phyloP scores from a whole-genome alignment of 2,888 invertebrate species.

The Dione juno region DNA sequence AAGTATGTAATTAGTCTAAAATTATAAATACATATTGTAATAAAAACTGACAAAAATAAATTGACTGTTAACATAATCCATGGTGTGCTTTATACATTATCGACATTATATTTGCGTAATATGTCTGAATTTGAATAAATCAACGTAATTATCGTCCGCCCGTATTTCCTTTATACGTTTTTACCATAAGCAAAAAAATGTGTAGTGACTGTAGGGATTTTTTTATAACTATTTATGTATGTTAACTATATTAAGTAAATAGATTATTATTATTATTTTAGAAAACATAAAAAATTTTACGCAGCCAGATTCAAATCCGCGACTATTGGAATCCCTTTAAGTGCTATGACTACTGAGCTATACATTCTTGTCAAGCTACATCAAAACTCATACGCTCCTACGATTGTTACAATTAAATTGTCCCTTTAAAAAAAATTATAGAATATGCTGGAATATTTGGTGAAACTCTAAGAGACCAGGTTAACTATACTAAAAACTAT shows the following conservation, averaged over 20 bases:
- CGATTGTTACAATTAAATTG: too few relatives aligned
- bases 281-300: too few relatives aligned
- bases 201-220: conserved; percentile 7
- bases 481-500: too few relatives aligned
- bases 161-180: conserved; percentile 33
- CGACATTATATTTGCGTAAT: conserved; percentile 9
- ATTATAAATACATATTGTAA: background rate
- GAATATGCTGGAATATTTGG: too few relatives aligned
- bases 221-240: background rate
- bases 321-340: too few relatives aligned
- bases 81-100: conserved; percentile 1
- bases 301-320: too few relatives aligned
- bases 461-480: too few relatives aligned
- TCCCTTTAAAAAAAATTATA: too few relatives aligned
- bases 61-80: background rate
- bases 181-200: background rate
- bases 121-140: conserved; percentile 33
- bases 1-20: too few relatives aligned
- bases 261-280: background rate
- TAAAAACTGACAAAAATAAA: background rate
- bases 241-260: background rate
- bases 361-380: too few relatives aligned
- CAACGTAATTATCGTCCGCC: conserved; percentile 32
- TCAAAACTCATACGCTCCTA: too few relatives aligned
- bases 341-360: too few relatives aligned